These are phyloP conservation scores for Colostygia pectinataria DNA, from an alignment of 2,888 invertebrate genomes.

Conservation along the genomic window DNA sequence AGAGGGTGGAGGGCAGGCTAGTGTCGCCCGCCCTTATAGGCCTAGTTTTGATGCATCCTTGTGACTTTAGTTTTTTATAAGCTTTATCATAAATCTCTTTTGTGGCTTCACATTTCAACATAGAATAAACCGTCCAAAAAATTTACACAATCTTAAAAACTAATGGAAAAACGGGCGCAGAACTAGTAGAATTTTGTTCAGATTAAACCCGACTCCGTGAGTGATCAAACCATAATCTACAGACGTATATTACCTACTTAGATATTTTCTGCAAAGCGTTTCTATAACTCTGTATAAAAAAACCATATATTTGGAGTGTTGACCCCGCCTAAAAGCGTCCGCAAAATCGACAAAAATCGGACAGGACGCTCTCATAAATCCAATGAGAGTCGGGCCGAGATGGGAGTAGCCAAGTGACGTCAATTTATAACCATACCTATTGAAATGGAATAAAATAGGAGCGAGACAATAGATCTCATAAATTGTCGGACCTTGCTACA, in stretches of 20 bases:
- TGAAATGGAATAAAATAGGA: slow-evolving; percentile 22
- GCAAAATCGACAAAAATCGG: slow-evolving; percentile 20
- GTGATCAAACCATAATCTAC: too few relatives aligned
- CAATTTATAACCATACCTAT: slow-evolving; percentile 30
- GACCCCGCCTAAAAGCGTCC: slow-evolving; percentile 16
- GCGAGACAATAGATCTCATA: slow-evolving; percentile 13
- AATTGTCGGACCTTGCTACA: neutral
- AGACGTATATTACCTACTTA: too few relatives aligned
- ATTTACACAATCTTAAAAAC: too few relatives aligned
- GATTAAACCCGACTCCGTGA: too few relatives aligned
- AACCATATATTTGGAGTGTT: slow-evolving; percentile 12
- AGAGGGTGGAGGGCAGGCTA: slow-evolving; percentile 18
- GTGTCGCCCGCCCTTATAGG: slow-evolving; percentile 22
- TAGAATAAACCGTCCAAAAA: too few relatives aligned
- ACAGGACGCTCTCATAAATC: slow-evolving; percentile 30
- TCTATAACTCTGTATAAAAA: slow-evolving; percentile 10
- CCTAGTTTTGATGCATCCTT: slow-evolving; percentile 20
- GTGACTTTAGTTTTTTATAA: slow-evolving; percentile 4
- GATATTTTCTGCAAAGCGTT: neutral
- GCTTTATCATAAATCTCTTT: neutral
- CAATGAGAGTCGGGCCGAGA: slow-evolving; percentile 27
- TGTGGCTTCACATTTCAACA: too few relatives aligned
- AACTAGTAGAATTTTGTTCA: too few relatives aligned
- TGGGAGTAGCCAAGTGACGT: slow-evolving; percentile 22
- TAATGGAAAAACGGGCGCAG: too few relatives aligned